Evolutionary conservation across 2,888 invertebrate genomes (phyloP), one percentile per base, ranked within the genome.

Genomic region (Neoaliturus tenellus): DNA sequence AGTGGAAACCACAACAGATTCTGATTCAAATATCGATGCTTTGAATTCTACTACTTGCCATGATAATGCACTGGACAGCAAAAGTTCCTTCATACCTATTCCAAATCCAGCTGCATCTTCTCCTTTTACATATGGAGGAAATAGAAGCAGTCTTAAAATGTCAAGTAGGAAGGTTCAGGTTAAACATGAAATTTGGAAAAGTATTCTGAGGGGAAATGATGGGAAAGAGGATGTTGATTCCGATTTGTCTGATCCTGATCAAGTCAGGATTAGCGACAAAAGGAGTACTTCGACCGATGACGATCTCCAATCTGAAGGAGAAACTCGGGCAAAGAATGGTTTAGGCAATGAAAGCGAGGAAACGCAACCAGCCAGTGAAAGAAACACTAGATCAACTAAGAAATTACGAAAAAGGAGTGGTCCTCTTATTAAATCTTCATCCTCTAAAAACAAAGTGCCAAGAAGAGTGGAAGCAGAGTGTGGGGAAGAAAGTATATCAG

Each of bases 1-100:
- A 80, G 88, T 91, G 48, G 91, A 91, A 84, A 89, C 91, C 39
- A 92, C 92, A 84, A 88, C 91, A 12, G 90, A 91, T 0, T 91
- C 91, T 0, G 93, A 90, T 33, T 87, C 88, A n/a, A 89, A 89
- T 82, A 55, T 31, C 8, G 78, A 78, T 20, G 35, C 28, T 33
- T 8, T 55, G 14, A 78, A 78, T 35, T 17, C 33, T 17, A 41
- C n/a, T 83, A 14, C 62, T 41, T 28, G 31, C n/a, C 39, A 75
- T 25, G 75, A 73, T 75, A 39, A 20, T 48, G 20, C 48, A 1
- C 23, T 71, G 12, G 51, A 58, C n/a, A 39, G 23, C 23, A 69
- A 67, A 17, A 81, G 62, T 44, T 81, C 81, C 28, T 81, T 81
- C 51, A 73, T 55, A 51, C 82, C 82, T n/a, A 82, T 82, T 17